These are phyloP conservation scores for Rhopalosiphum padi DNA, from an alignment of 1,140 invertebrate genomes.

Conservation along the genomic window DNA sequence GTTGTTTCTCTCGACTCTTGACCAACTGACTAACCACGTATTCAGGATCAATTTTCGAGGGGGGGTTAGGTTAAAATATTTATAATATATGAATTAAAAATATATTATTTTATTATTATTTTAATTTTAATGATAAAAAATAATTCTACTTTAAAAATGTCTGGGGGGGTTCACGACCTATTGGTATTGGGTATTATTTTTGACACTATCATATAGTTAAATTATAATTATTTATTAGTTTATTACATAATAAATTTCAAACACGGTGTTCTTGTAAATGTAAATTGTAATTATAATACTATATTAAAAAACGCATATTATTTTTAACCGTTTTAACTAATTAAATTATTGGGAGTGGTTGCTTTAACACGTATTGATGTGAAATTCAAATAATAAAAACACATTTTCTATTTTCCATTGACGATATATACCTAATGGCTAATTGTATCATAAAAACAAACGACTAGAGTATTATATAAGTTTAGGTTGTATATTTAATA, in stretches of 20 bases:
- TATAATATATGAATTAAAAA: too few species aligned
- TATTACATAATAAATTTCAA: background rate
- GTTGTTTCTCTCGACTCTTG: too few species aligned
- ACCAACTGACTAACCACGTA: too few species aligned
- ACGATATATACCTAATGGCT: background rate
- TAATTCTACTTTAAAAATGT: too few species aligned
- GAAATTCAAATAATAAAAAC: slow-evolving; percentile 7
- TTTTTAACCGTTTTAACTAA: background rate
- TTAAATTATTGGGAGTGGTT: background rate
- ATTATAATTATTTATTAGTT: background rate
- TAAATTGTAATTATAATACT: background rate
- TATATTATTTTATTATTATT: too few species aligned
- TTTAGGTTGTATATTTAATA: background rate
- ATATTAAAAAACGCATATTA: too few species aligned
- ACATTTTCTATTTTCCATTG: background rate
- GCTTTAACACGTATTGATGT: background rate
- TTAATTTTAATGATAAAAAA: too few species aligned
- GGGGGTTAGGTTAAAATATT: too few species aligned
- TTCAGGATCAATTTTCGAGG: too few species aligned
- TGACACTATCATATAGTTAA: background rate
- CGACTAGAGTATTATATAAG: background rate
- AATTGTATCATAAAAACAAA: background rate
- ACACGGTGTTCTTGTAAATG: background rate
- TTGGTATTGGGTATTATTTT: too few species aligned
- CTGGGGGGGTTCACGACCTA: too few species aligned